Conservation (phyloP, 2,113 vertebrate species). For the Clarias magur region DNA sequence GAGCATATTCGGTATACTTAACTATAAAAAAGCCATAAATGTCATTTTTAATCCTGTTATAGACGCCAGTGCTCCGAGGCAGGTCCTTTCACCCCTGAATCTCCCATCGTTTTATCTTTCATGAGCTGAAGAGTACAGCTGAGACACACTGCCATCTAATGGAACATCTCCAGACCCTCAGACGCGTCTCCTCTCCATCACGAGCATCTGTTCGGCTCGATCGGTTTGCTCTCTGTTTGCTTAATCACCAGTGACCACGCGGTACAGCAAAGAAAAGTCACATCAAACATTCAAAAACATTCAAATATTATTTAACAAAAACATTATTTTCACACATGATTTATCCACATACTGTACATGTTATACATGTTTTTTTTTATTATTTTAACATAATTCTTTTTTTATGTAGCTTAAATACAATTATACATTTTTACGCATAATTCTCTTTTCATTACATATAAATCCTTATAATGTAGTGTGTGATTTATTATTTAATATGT, state of each 20-base stretch:
- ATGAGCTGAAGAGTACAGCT: neutral
- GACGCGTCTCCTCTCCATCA: neutral
- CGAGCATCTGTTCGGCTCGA: neutral
- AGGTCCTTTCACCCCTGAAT: neutral
- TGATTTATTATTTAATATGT: neutral
- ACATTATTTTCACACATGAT: neutral
- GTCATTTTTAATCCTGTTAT: slow-evolving; percentile 3
- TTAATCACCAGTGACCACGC: neutral
- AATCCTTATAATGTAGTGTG: neutral
- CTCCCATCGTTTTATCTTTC: neutral
- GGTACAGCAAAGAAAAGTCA: neutral
- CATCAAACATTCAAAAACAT: neutral
- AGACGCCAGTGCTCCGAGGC: neutral
- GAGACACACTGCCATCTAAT: slow-evolving; percentile 50
- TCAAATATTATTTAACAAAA: neutral
- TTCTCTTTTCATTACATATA: neutral
- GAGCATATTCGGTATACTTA: neutral
- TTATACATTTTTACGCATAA: neutral
- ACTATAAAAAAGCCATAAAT: neutral
- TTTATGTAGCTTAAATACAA: neutral
- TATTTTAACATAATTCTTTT: neutral
- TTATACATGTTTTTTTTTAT: neutral
- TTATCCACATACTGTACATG: neutral
- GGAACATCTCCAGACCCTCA: slow-evolving; percentile 18
- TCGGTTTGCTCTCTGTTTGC: neutral